Conservation (phyloP, 2,888 invertebrate species). For the Glaucopsyche alexis region DNA sequence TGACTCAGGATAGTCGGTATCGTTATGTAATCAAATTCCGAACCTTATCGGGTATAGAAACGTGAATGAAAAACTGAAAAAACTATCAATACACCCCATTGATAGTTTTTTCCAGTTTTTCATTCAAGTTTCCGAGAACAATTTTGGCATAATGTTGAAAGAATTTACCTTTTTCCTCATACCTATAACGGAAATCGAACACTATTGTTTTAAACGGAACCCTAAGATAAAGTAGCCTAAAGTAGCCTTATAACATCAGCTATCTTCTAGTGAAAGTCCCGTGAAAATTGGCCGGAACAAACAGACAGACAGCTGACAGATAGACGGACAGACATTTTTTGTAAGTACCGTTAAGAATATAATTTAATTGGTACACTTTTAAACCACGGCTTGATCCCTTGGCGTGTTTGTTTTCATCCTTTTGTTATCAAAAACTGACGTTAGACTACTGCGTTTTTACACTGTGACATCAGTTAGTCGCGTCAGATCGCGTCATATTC, state of each 20-base stretch:
- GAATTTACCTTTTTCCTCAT: neutral
- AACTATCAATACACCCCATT: too few relatives aligned
- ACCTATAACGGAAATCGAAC: too few relatives aligned
- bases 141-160: neutral
- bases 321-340: too few relatives aligned
- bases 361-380: neutral
- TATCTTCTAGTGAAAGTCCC: too few relatives aligned
- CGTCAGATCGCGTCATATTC: slow-evolving; percentile 35
- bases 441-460: neutral
- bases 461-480: neutral
- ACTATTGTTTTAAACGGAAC: too few relatives aligned
- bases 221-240: too few relatives aligned
- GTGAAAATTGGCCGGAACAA: too few relatives aligned
- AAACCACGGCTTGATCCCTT: neutral
- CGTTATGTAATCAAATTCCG: slow-evolving; percentile 36
- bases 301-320: too few relatives aligned
- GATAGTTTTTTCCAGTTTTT: neutral
- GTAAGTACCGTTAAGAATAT: too few relatives aligned
- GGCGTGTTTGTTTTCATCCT: neutral
- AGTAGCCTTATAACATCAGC: too few relatives aligned
- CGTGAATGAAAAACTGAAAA: too few relatives aligned
- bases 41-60: neutral
- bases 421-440: neutral
- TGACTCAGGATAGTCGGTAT: slow-evolving; percentile 54
- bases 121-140: neutral